A percentile compares a stretch with the other conserved stretches of the same genome.
phyloP scores from a whole-genome alignment of 2,797 vertebrate genomes.

The Echeneis naucrates region DNA sequence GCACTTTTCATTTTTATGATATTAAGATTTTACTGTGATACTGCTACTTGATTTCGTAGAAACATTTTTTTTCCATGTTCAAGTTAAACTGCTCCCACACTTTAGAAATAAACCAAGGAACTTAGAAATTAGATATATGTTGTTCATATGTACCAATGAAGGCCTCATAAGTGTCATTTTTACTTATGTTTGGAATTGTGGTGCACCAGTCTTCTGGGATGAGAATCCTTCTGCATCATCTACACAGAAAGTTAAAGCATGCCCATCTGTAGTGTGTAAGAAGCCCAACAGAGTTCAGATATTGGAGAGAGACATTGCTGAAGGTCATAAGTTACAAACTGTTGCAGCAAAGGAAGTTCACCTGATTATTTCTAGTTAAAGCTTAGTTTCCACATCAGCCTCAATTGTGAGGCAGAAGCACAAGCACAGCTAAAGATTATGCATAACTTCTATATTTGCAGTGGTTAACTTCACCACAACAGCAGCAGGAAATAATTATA shows the following conservation, averaged over 20 bases:
- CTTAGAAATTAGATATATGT: no score
- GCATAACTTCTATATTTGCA: slow-evolving; percentile 10
- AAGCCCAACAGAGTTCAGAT: slow-evolving; percentile 8
- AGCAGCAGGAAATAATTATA: slow-evolving; percentile 15
- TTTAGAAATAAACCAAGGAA: no score
- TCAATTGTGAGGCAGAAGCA: slow-evolving; percentile 6
- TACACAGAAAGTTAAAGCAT: slow-evolving; percentile 22
- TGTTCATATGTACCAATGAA: not conserved
- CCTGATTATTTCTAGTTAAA: slow-evolving; percentile 42
- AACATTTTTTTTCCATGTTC: no score
- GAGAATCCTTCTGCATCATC: slow-evolving; percentile 31
- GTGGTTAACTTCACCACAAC: not conserved
- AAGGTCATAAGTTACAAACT: slow-evolving; percentile 15
- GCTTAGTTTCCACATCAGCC: not conserved
- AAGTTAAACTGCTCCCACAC: no score
- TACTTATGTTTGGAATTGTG: slow-evolving; percentile 18
- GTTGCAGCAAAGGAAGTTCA: slow-evolving; percentile 29
- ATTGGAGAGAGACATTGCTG: slow-evolving; percentile 46
- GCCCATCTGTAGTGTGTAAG: slow-evolving; percentile 49
- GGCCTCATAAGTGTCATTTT: slow-evolving; percentile 23
- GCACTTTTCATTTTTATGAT: no score
- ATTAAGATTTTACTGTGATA: no score
- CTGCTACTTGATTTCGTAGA: no score
- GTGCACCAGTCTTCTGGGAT: slow-evolving; percentile 8
- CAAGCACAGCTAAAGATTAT: not conserved